These are phyloP conservation scores for Chloroclystis v-ata DNA, from an alignment of 2,888 invertebrate species.

Conservation along the genomic window DNA sequence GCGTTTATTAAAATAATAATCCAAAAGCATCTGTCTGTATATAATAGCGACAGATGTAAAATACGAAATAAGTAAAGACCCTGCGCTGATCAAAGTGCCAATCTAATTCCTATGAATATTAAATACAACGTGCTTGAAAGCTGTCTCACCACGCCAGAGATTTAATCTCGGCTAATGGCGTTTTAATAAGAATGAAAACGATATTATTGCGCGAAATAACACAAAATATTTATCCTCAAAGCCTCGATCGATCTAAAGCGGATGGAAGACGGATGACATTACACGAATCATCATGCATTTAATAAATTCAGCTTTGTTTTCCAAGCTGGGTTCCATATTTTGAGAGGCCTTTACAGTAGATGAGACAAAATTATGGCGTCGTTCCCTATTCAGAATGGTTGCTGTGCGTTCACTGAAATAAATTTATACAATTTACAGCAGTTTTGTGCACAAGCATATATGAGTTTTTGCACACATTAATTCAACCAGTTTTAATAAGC, in stretches of 20 bases:
- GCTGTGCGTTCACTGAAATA: constrained; percentile 28
- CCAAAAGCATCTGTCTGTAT: background rate
- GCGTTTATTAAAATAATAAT: background rate
- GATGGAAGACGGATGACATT: background rate
- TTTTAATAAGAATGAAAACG: constrained; percentile 17
- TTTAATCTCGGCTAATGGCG: constrained; percentile 15
- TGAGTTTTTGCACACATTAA: constrained; percentile 9
- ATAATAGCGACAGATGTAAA: constrained; percentile 4
- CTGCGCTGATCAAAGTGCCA: constrained; percentile 18
- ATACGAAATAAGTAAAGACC: constrained; percentile 10
- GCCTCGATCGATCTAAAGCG: background rate
- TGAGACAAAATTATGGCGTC: constrained; percentile 35
- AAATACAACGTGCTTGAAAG: constrained; percentile 9
- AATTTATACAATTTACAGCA: constrained; percentile 33
- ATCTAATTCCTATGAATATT: constrained; percentile 22
- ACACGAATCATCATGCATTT: background rate
- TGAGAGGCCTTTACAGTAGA: constrained; percentile 24
- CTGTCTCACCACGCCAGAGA: constrained; percentile 11
- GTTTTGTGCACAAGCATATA: constrained; percentile 22
- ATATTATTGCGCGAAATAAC: constrained; percentile 1
- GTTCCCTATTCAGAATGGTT: constrained; percentile 36
- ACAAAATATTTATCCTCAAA: constrained; percentile 8
- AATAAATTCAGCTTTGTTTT: too few relatives aligned
- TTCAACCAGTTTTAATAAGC: background rate
- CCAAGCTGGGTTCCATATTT: constrained; percentile 1